phyloP scores from a whole-genome alignment of 2,797 vertebrate genomes.

The Micropoecilia bifurca region DNA sequence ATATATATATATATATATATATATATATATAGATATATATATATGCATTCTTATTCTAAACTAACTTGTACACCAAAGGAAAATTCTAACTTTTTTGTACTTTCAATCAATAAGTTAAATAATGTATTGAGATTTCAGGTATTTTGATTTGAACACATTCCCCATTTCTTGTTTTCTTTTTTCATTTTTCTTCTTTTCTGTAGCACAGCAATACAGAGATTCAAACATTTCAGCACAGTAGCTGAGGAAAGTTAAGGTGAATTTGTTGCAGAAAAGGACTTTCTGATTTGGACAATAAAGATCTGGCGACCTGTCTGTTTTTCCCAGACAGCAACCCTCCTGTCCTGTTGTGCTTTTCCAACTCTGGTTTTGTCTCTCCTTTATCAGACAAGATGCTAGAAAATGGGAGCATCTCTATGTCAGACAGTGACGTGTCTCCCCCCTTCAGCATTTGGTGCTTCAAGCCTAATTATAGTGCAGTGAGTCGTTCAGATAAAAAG shows the following conservation, averaged over 20 bases:
- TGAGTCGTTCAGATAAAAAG: slow-evolving; percentile 2
- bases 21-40: too few relatives aligned
- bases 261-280: background rate
- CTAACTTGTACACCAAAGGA: background rate
- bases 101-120: background rate
- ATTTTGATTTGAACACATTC: background rate
- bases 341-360: background rate
- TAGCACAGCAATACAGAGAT: background rate
- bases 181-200: background rate
- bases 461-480: background rate
- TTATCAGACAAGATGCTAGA: background rate
- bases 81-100: background rate
- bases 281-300: background rate
- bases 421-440: background rate
- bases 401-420: background rate
- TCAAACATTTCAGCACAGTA: background rate
- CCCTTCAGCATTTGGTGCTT: background rate
- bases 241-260: background rate
- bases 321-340: background rate
- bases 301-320: background rate
- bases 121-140: background rate
- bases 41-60: background rate
- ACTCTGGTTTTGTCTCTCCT: background rate
- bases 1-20: too few relatives aligned
- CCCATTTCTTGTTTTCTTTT: background rate